phyloP scores from a whole-genome alignment of 2,888 invertebrate genomes.

The Pseudoips prasinana region DNA sequence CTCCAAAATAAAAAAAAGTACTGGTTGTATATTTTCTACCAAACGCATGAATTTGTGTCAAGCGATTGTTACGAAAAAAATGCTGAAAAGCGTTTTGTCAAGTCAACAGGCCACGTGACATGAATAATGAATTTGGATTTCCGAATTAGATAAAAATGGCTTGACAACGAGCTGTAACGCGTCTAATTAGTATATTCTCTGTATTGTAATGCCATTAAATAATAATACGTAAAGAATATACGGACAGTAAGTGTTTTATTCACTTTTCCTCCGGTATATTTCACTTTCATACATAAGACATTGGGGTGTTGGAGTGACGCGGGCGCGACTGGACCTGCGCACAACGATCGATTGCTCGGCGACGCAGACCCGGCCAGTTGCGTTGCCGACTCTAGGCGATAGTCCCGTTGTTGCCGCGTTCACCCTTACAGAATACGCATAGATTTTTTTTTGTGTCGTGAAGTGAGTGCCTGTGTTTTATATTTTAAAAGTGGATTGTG shows the following conservation, averaged over 20 bases:
- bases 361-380: constrained; percentile 66
- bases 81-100: constrained; percentile 20
- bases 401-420: constrained; percentile 43
- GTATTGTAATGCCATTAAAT: neutral
- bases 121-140: constrained; percentile 15
- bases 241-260: constrained; percentile 40
- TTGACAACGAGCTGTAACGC: neutral
- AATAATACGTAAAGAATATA: constrained; percentile 6
- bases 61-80: constrained; percentile 20
- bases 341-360: constrained; percentile 63
- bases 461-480: constrained; percentile 34
- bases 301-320: constrained; percentile 63
- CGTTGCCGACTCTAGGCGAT: constrained; percentile 43
- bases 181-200: constrained; percentile 2
- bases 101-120: constrained; percentile 18
- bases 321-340: constrained; percentile 63
- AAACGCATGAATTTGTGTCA: constrained; percentile 15
- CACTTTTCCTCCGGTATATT: constrained; percentile 58
- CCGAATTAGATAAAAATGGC: constrained; percentile 1
- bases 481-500: constrained; percentile 28
- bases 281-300: constrained; percentile 78
- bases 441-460: constrained; percentile 48
- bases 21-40: too few relatives aligned
- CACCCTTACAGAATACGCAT: constrained; percentile 62
- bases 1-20: too few relatives aligned